Conservation (phyloP, 35 echinoderm and acorn worm species). For the Holothuria glaberrima region DNA sequence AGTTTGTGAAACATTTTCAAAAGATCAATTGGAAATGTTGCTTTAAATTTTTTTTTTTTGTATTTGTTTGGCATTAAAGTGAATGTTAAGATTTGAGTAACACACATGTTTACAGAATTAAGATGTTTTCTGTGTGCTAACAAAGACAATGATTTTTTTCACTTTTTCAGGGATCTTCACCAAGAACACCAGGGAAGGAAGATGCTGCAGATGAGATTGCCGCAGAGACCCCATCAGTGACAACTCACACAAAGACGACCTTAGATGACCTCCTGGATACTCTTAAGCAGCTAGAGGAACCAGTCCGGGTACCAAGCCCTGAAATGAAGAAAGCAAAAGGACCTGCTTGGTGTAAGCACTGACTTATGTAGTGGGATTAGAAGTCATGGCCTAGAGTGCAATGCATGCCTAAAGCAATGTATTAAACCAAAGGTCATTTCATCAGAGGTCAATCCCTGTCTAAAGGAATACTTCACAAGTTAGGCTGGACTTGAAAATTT, state of each 20-base stretch:
- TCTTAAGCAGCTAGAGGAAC: conserved; percentile 91
- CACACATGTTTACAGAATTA: too few relatives aligned
- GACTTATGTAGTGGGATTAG: not conserved
- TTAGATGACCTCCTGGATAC: conserved; percentile 93
- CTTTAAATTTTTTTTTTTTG: too few relatives aligned
- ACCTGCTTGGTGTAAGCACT: conserved; percentile 97
- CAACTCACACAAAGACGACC: conserved; percentile 87
- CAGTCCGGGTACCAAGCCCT: conserved; percentile 73
- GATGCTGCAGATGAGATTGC: conserved; percentile 52
- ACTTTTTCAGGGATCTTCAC: conserved; percentile 32
- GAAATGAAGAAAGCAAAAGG: conserved; percentile 74
- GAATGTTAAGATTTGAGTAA: too few relatives aligned
- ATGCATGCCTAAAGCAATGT: too few relatives aligned
- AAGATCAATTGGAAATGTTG: too few relatives aligned
- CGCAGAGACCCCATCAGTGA: conserved; percentile 54
- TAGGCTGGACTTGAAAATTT: too few relatives aligned
- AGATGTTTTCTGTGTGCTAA: not conserved
- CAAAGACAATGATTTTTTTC: not conserved
- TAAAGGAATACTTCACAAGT: too few relatives aligned
- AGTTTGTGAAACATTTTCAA: too few relatives aligned
- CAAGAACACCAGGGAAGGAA: conserved; percentile 35
- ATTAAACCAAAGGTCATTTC: too few relatives aligned
- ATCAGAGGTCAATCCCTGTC: too few relatives aligned
- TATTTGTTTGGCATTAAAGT: too few relatives aligned
- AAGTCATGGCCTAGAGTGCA: too few relatives aligned